Percentiles rank a stretch among this genome's conserved stretches.
Evolutionary conservation across 1,140 invertebrate genomes (phyloP).

Genomic region (Triops longicaudatus): DNA sequence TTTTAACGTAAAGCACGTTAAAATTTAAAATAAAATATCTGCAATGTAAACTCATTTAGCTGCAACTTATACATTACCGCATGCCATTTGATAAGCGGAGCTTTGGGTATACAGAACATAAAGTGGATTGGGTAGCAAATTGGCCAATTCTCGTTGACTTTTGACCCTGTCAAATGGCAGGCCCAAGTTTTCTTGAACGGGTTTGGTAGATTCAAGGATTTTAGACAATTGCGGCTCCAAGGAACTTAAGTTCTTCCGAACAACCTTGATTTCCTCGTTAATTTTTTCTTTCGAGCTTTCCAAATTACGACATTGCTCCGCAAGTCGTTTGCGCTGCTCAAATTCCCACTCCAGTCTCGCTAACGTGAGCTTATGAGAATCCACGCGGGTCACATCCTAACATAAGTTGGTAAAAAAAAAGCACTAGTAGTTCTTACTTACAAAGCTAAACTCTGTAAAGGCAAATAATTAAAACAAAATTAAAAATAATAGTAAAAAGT

Average conservation of each 20-base stretch:
- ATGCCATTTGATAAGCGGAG: slow-evolving; percentile 70
- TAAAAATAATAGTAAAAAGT: slow-evolving; percentile 25
- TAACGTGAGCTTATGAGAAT: slow-evolving; percentile 65
- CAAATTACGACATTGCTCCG: slow-evolving; percentile 63
- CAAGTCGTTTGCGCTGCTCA: slow-evolving; percentile 73
- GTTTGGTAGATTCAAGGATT: slow-evolving; percentile 71
- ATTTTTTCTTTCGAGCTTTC: slow-evolving; percentile 67
- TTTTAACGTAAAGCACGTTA: too few relatives aligned
- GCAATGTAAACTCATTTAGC: too few relatives aligned
- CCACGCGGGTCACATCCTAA: slow-evolving; percentile 35
- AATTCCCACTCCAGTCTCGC: slow-evolving; percentile 87
- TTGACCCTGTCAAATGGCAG: slow-evolving; percentile 67
- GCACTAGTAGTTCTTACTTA: too few relatives aligned
- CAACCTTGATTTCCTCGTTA: slow-evolving; percentile 63
- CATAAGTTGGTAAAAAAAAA: slow-evolving; percentile 26
- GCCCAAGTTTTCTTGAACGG: slow-evolving; percentile 78
- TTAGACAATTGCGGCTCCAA: slow-evolving; percentile 66
- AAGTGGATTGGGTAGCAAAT: slow-evolving; percentile 66
- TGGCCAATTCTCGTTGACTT: slow-evolving; percentile 62
- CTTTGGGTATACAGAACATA: slow-evolving; percentile 82
- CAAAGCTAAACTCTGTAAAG: too few relatives aligned
- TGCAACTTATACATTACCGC: slow-evolving; percentile 43
- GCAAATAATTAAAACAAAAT: too few relatives aligned
- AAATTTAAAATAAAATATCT: too few relatives aligned
- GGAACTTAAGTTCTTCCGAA: slow-evolving; percentile 67